Evolutionary conservation across 2,888 invertebrate species (phyloP).

Genomic region (Epinotia brunnichana): DNA sequence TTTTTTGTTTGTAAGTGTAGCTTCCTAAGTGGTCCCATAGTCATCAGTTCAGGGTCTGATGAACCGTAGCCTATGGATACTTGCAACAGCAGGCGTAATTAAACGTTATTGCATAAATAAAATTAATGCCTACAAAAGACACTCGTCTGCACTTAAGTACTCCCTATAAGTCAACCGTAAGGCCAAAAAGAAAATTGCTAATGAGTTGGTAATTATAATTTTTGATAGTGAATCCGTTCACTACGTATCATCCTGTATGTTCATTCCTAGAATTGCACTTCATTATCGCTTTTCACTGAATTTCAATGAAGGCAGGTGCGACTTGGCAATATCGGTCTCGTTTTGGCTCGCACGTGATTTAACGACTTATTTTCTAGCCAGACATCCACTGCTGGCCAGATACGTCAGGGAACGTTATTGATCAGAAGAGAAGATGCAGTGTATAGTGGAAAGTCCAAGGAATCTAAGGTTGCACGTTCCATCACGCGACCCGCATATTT

Average conservation of each 20-base stretch:
- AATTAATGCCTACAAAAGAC: no score
- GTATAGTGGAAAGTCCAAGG: conserved; percentile 46
- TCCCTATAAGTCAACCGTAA: no score
- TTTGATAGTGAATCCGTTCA: not conserved
- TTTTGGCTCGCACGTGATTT: conserved; percentile 32
- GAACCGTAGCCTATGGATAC: no score
- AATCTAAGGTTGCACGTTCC: conserved; percentile 44
- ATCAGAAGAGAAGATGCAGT: conserved; percentile 46
- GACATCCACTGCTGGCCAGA: conserved; percentile 6
- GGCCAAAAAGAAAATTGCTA: no score
- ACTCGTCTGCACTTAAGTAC: no score
- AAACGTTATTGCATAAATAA: no score
- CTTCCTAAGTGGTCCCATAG: no score
- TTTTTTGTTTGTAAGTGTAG: no score
- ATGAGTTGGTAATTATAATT: no score
- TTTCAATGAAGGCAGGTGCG: conserved; percentile 36
- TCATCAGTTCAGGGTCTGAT: no score
- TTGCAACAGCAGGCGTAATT: no score
- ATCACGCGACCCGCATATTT: conserved; percentile 53
- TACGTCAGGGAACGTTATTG: conserved; percentile 5
- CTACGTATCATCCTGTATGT: conserved; percentile 35
- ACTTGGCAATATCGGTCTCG: conserved; percentile 17
- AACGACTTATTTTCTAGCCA: not conserved
- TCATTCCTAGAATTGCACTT: conserved; percentile 47
- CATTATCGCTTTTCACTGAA: conserved; percentile 46